A percentile compares a stretch with the other conserved stretches of the same genome.
These are phyloP conservation scores for Lochmaea crataegi DNA, from an alignment of 2,888 invertebrate genomes.

Conservation along the genomic window DNA sequence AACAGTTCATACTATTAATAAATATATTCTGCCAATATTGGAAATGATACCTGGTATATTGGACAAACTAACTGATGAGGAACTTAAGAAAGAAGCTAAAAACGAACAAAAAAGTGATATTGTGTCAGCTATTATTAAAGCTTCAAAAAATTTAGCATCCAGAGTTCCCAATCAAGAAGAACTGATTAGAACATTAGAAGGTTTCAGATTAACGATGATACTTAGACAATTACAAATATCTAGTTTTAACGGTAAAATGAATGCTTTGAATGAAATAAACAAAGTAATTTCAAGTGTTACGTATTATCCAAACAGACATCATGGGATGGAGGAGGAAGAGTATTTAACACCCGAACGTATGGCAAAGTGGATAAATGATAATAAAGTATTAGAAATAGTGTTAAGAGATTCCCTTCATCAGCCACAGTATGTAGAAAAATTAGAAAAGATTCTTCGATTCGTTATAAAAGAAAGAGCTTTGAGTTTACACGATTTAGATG, in stretches of 20 bases:
- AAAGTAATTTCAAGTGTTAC: constrained; percentile 93
- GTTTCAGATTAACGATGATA: constrained; percentile 96
- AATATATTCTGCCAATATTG: constrained; percentile 92
- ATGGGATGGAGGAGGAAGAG: constrained; percentile 82
- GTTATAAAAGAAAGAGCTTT: constrained; percentile 94
- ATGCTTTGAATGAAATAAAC: constrained; percentile 97
- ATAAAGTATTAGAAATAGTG: constrained; percentile 94
- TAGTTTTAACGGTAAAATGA: constrained; percentile 99
- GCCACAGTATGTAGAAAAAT: constrained; percentile 96
- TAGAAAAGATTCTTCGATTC: constrained; percentile 97
- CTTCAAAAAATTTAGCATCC: constrained; percentile 88
- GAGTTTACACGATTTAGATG: constrained; percentile 91
- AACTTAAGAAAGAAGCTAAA: constrained; percentile 94
- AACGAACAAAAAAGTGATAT: constrained; percentile 96
- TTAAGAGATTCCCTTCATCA: constrained; percentile 96
- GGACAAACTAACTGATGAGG: constrained; percentile 94
- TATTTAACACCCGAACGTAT: constrained; percentile 95
- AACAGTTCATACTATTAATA: constrained; percentile 89
- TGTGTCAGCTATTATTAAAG: constrained; percentile 93
- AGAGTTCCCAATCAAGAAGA: constrained; percentile 88
- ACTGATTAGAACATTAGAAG: constrained; percentile 82
- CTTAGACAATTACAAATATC: constrained; percentile 90
- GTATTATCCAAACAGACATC: constrained; percentile 85
- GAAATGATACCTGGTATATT: constrained; percentile 91
- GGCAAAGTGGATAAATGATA: constrained; percentile 98